phyloP scores from a whole-genome alignment of 2,888 invertebrate species.

The Allacma fusca region DNA sequence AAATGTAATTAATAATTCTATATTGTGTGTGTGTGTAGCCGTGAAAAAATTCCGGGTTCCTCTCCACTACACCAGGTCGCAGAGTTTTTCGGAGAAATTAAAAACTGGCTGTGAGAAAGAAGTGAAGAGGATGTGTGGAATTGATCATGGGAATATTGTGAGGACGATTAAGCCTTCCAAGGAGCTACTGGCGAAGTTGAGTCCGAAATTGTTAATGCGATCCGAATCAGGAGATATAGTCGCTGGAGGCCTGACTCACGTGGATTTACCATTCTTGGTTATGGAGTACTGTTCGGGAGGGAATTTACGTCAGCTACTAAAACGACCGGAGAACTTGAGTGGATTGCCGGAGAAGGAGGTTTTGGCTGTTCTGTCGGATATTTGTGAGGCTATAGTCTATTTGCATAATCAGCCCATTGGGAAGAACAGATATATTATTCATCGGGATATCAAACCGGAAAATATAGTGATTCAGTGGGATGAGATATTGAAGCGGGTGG shows the following conservation, averaged over 20 bases:
- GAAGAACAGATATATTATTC: conserved; percentile 71
- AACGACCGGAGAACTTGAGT: conserved; percentile 72
- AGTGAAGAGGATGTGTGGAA: not conserved
- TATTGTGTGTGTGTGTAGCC: no score
- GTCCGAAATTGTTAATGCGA: no score
- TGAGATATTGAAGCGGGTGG: not conserved
- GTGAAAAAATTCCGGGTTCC: no score
- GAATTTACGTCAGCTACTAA: conserved; percentile 77
- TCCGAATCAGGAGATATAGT: no score
- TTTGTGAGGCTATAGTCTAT: conserved; percentile 79
- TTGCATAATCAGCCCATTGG: conserved; percentile 72
- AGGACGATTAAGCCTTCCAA: not conserved
- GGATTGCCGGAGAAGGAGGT: conserved; percentile 80
- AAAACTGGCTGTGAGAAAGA: not conserved
- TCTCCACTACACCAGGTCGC: no score
- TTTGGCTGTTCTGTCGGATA: conserved; percentile 74
- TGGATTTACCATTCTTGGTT: conserved; percentile 75
- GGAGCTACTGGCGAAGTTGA: not conserved
- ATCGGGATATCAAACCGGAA: conserved; percentile 84
- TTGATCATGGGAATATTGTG: not conserved
- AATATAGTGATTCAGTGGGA: conserved; percentile 1
- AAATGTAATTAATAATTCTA: no score
- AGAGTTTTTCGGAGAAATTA: not conserved
- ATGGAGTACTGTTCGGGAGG: conserved; percentile 92
- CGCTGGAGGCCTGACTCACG: no score